Percentiles rank a stretch among this genome's conserved stretches.
These are phyloP conservation scores for Danio tinwini DNA, from an alignment of 2,797 vertebrate genomes.

Conservation along the genomic window DNA sequence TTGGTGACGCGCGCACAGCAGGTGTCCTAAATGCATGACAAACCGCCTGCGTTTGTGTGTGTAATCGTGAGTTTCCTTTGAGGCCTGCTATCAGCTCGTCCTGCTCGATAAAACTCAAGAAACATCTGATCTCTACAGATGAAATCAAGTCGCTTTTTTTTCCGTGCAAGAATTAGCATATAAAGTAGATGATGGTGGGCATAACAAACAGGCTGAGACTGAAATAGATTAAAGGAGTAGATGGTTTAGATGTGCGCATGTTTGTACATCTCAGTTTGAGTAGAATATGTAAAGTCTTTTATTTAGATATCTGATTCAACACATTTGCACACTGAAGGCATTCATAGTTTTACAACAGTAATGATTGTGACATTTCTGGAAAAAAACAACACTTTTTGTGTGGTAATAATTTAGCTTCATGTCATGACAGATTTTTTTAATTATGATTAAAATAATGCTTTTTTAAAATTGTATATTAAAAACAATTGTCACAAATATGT, in stretches of 20 bases:
- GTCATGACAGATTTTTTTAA: too few relatives aligned
- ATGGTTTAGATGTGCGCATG: conserved; percentile 7
- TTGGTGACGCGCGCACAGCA: conserved; percentile 4
- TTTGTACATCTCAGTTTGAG: conserved; percentile 1
- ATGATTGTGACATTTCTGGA: neutral
- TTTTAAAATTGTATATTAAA: too few relatives aligned
- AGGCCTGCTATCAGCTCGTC: conserved; percentile 9
- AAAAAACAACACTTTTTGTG: too few relatives aligned
- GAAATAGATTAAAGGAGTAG: conserved; percentile 25
- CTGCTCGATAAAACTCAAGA: conserved; percentile 2
- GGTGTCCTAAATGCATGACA: conserved; percentile 29
- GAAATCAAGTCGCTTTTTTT: conserved; percentile 28
- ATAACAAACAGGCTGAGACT: neutral
- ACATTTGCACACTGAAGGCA: conserved; percentile 11
- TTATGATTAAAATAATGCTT: too few relatives aligned
- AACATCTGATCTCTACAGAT: conserved; percentile 20
- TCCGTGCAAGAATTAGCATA: conserved; percentile 15
- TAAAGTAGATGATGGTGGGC: neutral
- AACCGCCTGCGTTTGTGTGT: neutral
- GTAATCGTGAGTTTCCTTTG: conserved; percentile 3
- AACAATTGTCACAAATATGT: too few relatives aligned
- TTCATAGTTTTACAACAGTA: conserved; percentile 2
- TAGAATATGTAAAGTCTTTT: neutral
- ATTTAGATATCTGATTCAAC: conserved; percentile 9
- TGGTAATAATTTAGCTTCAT: too few relatives aligned